Percentiles rank a stretch among this genome's conserved stretches.
phyloP scores from a whole-genome alignment of 2,113 vertebrate species.

The Hippolais icterina region DNA sequence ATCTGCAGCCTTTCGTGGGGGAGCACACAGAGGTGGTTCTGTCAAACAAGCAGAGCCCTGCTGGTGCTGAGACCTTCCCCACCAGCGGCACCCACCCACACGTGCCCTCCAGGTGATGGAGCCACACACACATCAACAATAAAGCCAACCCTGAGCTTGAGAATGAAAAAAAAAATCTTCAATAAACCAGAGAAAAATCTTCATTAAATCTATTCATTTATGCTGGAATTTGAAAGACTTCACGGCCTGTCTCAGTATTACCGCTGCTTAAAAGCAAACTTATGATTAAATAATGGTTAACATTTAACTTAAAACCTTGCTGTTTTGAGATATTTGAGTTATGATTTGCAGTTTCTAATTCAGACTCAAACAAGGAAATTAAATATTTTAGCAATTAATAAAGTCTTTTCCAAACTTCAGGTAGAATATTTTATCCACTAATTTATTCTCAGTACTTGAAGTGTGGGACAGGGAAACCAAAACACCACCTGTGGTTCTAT shows the following conservation, averaged over 20 bases:
- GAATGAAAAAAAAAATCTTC: neutral
- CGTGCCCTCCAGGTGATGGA: fast-evolving
- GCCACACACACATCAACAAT: neutral
- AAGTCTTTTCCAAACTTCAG: neutral
- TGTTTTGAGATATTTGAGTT: neutral
- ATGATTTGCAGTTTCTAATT: conserved; percentile 5
- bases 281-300: neutral
- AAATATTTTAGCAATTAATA: conserved; percentile 52
- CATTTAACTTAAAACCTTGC: neutral
- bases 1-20: neutral
- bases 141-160: neutral
- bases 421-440: neutral
- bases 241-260: neutral
- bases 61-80: neutral
- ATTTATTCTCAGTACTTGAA: conserved; percentile 49
- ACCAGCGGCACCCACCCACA: neutral
- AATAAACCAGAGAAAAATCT: neutral
- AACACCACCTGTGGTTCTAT: conserved; percentile 59
- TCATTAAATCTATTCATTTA: neutral
- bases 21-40: neutral
- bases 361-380: conserved; percentile 7
- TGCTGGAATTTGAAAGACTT: neutral
- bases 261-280: neutral
- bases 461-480: conserved; percentile 7
- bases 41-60: neutral